Base-by-base conservation (phyloP, 2,888 invertebrate genomes). In the Cyclophora punctaria region DNA sequence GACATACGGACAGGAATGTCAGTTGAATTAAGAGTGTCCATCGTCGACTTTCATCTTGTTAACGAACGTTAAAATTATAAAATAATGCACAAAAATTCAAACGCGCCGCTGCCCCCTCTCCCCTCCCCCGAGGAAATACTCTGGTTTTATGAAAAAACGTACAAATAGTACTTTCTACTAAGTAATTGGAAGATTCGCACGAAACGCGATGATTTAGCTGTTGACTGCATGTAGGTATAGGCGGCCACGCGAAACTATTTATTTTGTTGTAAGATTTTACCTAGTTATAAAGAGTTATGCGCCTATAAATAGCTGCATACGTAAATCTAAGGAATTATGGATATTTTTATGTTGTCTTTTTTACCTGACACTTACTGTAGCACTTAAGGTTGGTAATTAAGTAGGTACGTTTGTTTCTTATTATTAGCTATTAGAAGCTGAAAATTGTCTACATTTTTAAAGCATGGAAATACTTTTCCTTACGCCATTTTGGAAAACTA, bases 151-250 rank as follows among this genome's bases (percentile, higher is more conserved):
- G 57, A 72, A 79, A 82, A 80, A 79, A 73, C 64, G 66, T 67
- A 44, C 20, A 34, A 44, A 44, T 6, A 63, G 65, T 65, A 83
- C 85, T 87, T 85, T 86, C 86, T 84, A 85, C 71, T 41, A 63
- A 65, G 74, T 72, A 84, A 86, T 86, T 86, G 84, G 77, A 81
- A 83, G 82, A 86, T 84, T 80, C 80, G 75, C 75, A 87, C 85
- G 85, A 84, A 80, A 85, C 44, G 76, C 74, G 41, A 33, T 51
- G 56, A 52, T 55, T 51, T 53, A 55, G 51, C 46, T 48, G 48
- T 20, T 47, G 52, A 47, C 53, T 48, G 37, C 20, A 20, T 20
- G 20, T 20, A 20, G 20, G 20, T 20, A 20, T 20, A 1, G 20
- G 20, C 37, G 5, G 37, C 37, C 49, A 34, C 44, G 48, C 34